These are phyloP conservation scores for Morone chrysops DNA, from an alignment of 2,113 vertebrate species.

Conservation along the genomic window DNA sequence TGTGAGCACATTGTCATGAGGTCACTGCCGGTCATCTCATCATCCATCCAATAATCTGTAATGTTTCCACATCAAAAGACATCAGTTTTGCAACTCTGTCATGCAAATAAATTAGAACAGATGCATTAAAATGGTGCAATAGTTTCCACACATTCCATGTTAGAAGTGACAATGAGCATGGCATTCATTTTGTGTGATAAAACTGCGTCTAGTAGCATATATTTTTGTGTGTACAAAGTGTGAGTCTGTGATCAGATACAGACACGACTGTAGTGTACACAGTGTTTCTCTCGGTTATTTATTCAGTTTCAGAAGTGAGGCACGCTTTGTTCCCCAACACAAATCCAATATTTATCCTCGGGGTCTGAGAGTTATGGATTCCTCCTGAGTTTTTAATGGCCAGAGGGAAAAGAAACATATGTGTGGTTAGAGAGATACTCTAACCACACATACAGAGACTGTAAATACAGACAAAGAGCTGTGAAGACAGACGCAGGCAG, in stretches of 20 bases:
- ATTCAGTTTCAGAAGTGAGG: neutral
- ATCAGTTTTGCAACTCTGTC: no score
- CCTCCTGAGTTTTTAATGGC: constrained; percentile 22
- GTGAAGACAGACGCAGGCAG: constrained; percentile 32
- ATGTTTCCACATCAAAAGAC: neutral
- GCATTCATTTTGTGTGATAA: neutral
- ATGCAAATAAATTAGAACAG: neutral
- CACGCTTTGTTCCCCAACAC: neutral
- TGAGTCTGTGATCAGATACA: neutral
- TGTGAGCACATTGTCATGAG: neutral
- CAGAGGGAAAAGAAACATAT: constrained; percentile 22
- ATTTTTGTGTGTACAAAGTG: neutral
- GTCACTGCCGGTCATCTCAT: neutral
- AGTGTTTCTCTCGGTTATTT: neutral
- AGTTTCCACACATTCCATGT: neutral
- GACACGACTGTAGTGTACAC: neutral
- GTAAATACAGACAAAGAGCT: constrained; percentile 41
- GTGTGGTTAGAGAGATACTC: constrained; percentile 36
- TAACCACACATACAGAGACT: constrained; percentile 17
- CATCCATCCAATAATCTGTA: neutral
- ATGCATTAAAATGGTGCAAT: neutral
- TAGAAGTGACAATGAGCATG: neutral
- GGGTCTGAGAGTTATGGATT: constrained; percentile 5
- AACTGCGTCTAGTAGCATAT: neutral
- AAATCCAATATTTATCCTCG: constrained; percentile 38